phyloP scores from a whole-genome alignment of 2,113 vertebrate species.

The Orthochromis indermauri region DNA sequence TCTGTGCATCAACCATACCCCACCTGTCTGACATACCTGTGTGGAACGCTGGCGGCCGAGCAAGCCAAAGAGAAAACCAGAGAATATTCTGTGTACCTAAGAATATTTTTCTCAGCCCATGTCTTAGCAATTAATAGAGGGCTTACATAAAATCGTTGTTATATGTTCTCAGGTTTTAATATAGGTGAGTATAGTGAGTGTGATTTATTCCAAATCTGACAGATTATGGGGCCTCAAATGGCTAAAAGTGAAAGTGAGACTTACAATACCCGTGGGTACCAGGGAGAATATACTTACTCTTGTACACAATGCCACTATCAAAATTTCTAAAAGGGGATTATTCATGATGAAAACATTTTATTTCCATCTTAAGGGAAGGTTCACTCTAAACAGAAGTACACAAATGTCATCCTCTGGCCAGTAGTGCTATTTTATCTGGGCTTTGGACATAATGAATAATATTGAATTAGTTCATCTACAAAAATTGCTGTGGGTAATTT shows the following conservation, averaged over 20 bases:
- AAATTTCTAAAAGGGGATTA: not conserved
- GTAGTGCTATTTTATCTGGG: not conserved
- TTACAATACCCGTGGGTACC: not conserved
- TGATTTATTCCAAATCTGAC: not conserved
- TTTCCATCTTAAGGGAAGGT: not conserved
- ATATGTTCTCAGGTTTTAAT: not conserved
- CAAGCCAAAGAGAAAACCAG: constrained; percentile 62
- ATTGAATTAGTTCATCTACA: not conserved
- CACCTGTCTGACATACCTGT: constrained; percentile 27
- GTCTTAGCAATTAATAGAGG: constrained; percentile 34
- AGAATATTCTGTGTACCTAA: constrained; percentile 53
- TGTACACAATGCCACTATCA: not conserved
- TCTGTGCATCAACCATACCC: constrained; percentile 58
- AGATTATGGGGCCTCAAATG: not conserved
- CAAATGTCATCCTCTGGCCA: not conserved
- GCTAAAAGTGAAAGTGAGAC: not conserved
- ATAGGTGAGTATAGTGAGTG: constrained; percentile 1
- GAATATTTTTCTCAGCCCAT: constrained; percentile 18
- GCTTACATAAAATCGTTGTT: constrained; percentile 18
- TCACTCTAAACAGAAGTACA: not conserved
- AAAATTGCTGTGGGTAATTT: not conserved
- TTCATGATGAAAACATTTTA: not conserved
- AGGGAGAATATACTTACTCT: not conserved
- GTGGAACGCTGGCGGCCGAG: constrained; percentile 35
- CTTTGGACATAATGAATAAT: not conserved